Evolutionary conservation across 2,113 vertebrate genomes (phyloP), one percentile per base, ranked within the genome.

Genomic region (Nicator chloris): DNA sequence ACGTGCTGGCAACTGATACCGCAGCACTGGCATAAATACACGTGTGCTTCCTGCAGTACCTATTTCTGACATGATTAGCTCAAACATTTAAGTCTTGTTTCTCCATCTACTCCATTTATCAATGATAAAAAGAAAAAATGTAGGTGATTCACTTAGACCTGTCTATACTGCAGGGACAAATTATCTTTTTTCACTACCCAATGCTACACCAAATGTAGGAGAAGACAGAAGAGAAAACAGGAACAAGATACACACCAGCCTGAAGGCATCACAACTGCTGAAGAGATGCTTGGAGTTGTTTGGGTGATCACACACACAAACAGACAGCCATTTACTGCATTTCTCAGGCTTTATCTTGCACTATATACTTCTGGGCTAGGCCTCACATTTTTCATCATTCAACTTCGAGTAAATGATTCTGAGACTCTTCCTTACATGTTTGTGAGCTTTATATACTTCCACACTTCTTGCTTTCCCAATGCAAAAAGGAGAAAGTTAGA

Each of bases 31-130:
- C 23, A 76, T 11, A 64, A 71, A 80, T 15, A 64, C 9, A 70
- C 12, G 54, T 0, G 0, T 3, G 1, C 31, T 64, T 76, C n/a
- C 40, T 4, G 2, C n/a, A 79, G 11, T 10, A 80, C 59, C 37
- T n/a, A 40, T 39, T 90, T 64, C 66, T 82, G n/a, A 51, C 13
- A 7, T 31, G 64, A 71, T 79, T 42, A 82, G 39, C 40, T 80
- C 40, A 90, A 85, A 68, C 7, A 24, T 92, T 80, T n/a, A 83
- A 61, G 40, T 5, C 18, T 44, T 72, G 5, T 49, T 88, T 26
- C 66, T 93, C 40, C 30, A 68, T 31, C 47, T 50, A 54, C 40
- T 56, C 57, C 37, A 56, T 40, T 9, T 50, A 83, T 33, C 31
- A 49, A 7, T 63, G 45, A 65, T 39, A 18, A 16, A 23, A 30